Evolutionary conservation across 2,113 vertebrate genomes (phyloP).

Genomic region (Gasterosteus nipponicus): DNA sequence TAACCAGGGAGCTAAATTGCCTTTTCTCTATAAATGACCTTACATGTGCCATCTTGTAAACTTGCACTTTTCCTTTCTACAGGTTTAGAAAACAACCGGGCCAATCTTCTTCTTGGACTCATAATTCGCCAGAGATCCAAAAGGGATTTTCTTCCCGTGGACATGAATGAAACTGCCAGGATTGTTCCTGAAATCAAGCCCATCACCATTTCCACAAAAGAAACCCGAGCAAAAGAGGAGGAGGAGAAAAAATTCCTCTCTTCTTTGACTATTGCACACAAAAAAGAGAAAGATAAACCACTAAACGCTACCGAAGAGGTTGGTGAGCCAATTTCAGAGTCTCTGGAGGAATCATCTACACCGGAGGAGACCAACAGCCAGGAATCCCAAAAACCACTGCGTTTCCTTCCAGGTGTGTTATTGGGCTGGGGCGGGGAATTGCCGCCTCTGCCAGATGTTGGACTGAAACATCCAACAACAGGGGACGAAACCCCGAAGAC

Average conservation of each 20-base stretch:
- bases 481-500: conserved; percentile 85
- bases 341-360: conserved; percentile 71
- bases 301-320: conserved; percentile 76
- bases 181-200: conserved; percentile 88
- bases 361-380: conserved; percentile 82
- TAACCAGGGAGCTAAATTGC: conserved; percentile 68
- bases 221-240: conserved; percentile 77
- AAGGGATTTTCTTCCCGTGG: conserved; percentile 86
- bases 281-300: conserved; percentile 86
- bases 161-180: conserved; percentile 79
- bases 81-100: conserved; percentile 94
- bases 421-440: conserved; percentile 91
- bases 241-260: conserved; percentile 91
- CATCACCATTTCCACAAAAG: conserved; percentile 77
- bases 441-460: conserved; percentile 85
- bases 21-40: conserved; percentile 5
- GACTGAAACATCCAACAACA: conserved; percentile 81
- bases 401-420: conserved; percentile 96
- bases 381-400: conserved; percentile 88
- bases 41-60: not conserved
- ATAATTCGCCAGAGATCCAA: conserved; percentile 95
- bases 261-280: conserved; percentile 83
- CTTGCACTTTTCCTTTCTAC: conserved; percentile 53
- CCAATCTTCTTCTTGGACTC: conserved; percentile 93
- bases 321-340: conserved; percentile 67